Base-by-base conservation (phyloP, 35 echinoderm and acorn worm genomes). In the Nesometra sesokonis region DNA sequence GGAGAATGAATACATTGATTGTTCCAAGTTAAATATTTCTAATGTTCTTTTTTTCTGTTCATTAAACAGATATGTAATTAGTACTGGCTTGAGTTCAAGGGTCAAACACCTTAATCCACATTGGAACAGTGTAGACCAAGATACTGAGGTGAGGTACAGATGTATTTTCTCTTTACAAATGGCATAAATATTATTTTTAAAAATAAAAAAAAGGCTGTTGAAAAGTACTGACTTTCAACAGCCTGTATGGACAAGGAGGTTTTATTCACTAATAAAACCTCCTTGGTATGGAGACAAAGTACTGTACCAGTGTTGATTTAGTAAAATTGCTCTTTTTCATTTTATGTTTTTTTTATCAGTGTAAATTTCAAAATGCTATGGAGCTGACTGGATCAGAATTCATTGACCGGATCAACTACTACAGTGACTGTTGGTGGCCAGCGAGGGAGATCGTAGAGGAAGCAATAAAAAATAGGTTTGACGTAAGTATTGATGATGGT, bases 401-500 rank as follows among this genome's bases (percentile, higher is more conserved):
- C 35, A 77, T 93, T 23, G 89, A 93, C 52, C 78, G 80, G 17
- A 78, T 97, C 0, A 87, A 85, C 11, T 97, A 77, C 77, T 97
- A 97, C 86, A 87, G 57, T 27, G 84, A 89, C 78, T 91, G 87
- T 33, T 97, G 95, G 95, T 90, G 91, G 92, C 95, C 95, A 0
- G 91, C 95, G 0, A 91, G 95, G 35, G 88, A 90, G 76, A 31
- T 97, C 5, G 95, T 97, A 11, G 92, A 97, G 36, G 85, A 86
- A 34, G 90, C 90, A 11, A 37, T 91, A 0, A 89, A 90, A 13
- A 57, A 80, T n/a, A 88, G 93, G 33, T 92, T 92, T 84, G 77
- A 92, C 77, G 93, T 95, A 39, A 80, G 79, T 37, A 35, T 0
- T 37, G 15, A 7, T 31, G 15, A n/a, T n/a, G n/a, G n/a, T n/a